Conservation (phyloP, 1,140 invertebrate genomes). For the Calephelis virginiensis region DNA sequence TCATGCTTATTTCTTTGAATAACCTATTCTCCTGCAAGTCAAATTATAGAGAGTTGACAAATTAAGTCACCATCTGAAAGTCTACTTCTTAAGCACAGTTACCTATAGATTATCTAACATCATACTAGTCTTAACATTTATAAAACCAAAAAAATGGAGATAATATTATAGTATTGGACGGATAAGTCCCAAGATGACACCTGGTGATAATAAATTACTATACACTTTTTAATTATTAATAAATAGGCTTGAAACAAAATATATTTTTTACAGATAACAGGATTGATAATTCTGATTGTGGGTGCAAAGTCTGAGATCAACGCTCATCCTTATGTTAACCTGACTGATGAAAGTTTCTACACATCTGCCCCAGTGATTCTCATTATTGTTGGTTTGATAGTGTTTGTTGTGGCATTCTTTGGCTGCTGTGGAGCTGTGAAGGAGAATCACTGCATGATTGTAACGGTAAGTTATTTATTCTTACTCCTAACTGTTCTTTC, state of each 20-base stretch:
- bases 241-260: not conserved
- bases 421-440: conserved; percentile 93
- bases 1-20: too few species aligned
- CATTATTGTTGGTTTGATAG: conserved; percentile 90
- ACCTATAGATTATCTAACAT: too few species aligned
- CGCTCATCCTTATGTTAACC: conserved; percentile 80
- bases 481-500: too few species aligned
- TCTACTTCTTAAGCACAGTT: too few species aligned
- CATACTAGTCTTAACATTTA: too few species aligned
- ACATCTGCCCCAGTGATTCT: conserved; percentile 87
- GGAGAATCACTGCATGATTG: conserved; percentile 93
- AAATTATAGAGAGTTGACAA: too few species aligned
- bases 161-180: too few species aligned
- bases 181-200: too few species aligned
- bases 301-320: conserved; percentile 83
- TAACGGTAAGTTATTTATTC: conserved; percentile 81
- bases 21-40: too few species aligned
- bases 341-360: conserved; percentile 81
- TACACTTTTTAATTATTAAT: not conserved
- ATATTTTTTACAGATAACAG: conserved; percentile 83
- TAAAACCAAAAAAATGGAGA: too few species aligned
- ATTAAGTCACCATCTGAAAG: too few species aligned
- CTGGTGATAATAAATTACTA: not conserved
- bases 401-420: conserved; percentile 92
- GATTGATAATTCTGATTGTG: conserved; percentile 85